Conservation (phyloP, 2,797 vertebrate genomes). For the Acridotheres tristis region DNA sequence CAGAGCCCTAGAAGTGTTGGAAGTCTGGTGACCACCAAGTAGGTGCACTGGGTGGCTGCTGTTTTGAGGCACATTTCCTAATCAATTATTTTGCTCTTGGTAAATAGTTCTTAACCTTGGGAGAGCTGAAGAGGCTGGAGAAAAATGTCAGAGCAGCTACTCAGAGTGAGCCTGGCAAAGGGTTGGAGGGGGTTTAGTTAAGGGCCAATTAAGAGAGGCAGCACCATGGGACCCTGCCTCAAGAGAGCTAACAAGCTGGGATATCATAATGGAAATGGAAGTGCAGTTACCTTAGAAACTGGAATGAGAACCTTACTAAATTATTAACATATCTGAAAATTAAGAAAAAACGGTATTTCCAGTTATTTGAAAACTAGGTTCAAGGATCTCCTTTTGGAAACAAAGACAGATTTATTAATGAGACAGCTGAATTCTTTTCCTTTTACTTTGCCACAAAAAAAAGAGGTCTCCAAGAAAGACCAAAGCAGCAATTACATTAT, state of each 20-base stretch:
- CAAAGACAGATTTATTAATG: constrained; percentile 80
- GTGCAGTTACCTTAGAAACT: neutral
- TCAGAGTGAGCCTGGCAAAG: neutral
- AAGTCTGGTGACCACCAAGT: neutral
- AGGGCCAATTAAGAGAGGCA: neutral
- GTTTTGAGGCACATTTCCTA: neutral
- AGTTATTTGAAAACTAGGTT: constrained; percentile 85
- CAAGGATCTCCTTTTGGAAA: constrained; percentile 81
- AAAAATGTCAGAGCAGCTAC: neutral
- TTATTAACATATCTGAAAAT: constrained; percentile 83
- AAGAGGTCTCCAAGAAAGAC: constrained; percentile 80
- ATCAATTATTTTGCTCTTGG: neutral
- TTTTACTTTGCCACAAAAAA: constrained; percentile 85
- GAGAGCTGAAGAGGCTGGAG: neutral
- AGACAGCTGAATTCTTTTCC: constrained; percentile 77
- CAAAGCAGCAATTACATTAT: constrained; percentile 28
- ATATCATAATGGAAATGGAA: neutral
- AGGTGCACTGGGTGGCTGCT: neutral
- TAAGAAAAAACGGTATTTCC: constrained; percentile 83
- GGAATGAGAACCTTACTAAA: constrained; percentile 81
- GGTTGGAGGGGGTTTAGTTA: neutral
- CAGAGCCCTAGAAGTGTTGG: neutral
- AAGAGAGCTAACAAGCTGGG: neutral
- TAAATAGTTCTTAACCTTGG: neutral
- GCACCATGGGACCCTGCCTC: neutral